Conservation (phyloP, 2,113 vertebrate genomes). For the Anguilla rostrata region DNA sequence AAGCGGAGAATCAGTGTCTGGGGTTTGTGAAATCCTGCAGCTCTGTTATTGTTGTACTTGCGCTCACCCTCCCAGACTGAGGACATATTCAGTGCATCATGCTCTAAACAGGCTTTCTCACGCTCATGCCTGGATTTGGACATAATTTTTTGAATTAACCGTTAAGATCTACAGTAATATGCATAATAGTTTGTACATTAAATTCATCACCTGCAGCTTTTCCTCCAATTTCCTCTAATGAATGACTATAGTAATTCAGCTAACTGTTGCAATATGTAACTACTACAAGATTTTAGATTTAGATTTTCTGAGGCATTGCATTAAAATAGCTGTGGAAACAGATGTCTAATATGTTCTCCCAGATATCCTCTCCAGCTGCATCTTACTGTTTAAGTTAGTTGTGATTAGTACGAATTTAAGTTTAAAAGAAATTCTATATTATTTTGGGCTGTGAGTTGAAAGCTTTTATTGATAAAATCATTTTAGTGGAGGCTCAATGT, state of each 20-base stretch:
- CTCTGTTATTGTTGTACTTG: background rate
- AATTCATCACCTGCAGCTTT: background rate
- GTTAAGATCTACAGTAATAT: no score
- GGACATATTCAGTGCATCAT: background rate
- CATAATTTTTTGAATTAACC: background rate
- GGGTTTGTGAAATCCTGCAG: background rate
- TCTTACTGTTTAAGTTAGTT: background rate
- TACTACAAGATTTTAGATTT: no score
- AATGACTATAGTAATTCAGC: no score
- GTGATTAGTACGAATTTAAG: background rate
- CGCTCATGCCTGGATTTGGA: background rate
- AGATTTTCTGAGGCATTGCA: background rate
- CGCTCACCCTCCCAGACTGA: background rate
- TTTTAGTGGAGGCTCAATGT: background rate
- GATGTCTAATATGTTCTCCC: background rate
- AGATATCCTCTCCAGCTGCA: background rate
- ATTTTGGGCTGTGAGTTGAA: background rate
- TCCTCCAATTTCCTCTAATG: background rate
- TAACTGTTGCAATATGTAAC: no score
- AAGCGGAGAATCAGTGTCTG: background rate
- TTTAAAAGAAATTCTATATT: background rate
- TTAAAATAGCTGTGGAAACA: background rate
- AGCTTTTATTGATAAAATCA: background rate
- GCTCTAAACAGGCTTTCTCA: background rate
- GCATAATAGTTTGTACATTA: no score